Evolutionary conservation across 2,888 invertebrate genomes (phyloP).

Genomic region (Cephus runcator): DNA sequence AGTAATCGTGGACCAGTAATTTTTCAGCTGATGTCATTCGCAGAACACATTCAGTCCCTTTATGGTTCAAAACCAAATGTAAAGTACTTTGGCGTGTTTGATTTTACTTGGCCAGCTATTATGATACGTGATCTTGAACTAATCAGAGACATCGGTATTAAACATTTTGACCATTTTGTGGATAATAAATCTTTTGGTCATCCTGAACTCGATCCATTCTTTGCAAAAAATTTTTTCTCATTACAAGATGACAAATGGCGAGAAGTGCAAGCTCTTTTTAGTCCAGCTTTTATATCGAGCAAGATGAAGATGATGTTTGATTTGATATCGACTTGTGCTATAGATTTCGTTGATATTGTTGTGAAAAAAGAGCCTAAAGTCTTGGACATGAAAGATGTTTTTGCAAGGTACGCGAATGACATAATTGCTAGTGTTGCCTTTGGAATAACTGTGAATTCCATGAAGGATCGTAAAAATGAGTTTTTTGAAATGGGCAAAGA

Average conservation of each 20-base stretch:
- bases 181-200: slow-evolving; percentile 36
- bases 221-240: slow-evolving; percentile 38
- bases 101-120: slow-evolving; percentile 35
- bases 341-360: slow-evolving; percentile 12
- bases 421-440: slow-evolving; percentile 53
- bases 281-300: slow-evolving; percentile 70
- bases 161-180: slow-evolving; percentile 40
- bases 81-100: slow-evolving; percentile 45
- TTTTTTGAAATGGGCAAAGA: slow-evolving; percentile 44
- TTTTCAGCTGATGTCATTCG: slow-evolving; percentile 20
- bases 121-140: slow-evolving; percentile 43
- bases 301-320: slow-evolving; percentile 70
- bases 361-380: slow-evolving; percentile 23
- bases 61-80: slow-evolving; percentile 35
- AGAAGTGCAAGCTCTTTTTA: slow-evolving; percentile 67
- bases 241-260: slow-evolving; percentile 67
- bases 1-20: slow-evolving; percentile 36
- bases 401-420: slow-evolving; percentile 45
- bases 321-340: slow-evolving; percentile 61
- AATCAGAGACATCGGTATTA: slow-evolving; percentile 40
- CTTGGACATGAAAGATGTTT: slow-evolving; percentile 52
- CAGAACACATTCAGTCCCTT: slow-evolving; percentile 21
- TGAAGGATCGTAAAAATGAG: slow-evolving; percentile 48
- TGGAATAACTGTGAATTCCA: slow-evolving; percentile 47
- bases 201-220: slow-evolving; percentile 34